These are phyloP conservation scores for Cyanistes caeruleus DNA, from an alignment of 2,113 vertebrate species.

Conservation along the genomic window DNA sequence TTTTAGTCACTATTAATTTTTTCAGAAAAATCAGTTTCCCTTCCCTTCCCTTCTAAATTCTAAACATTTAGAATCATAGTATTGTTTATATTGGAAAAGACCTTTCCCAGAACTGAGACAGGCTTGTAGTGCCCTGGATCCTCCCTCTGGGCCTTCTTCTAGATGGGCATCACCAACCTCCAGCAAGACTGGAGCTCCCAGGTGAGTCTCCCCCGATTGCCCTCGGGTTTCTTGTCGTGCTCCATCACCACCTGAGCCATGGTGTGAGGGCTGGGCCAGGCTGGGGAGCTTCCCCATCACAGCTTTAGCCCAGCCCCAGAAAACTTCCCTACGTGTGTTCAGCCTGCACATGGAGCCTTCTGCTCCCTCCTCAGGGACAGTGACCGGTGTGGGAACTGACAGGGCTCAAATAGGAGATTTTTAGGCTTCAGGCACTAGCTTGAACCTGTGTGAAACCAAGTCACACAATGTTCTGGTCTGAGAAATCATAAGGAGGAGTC, in stretches of 20 bases:
- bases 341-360: not conserved
- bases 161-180: not conserved
- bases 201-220: too few species aligned
- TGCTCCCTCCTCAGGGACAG: not conserved
- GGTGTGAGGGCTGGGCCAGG: accelerated
- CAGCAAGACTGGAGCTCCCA: not conserved
- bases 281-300: not conserved
- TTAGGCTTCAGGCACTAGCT: too few species aligned
- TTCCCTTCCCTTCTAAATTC: not conserved
- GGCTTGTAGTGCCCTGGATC: not conserved
- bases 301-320: not conserved
- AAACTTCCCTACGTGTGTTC: too few species aligned
- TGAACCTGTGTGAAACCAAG: too few species aligned
- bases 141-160: not conserved
- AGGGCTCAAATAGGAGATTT: too few species aligned
- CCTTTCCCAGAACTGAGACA: not conserved
- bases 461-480: too few species aligned
- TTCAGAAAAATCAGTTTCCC: not conserved
- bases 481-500: too few species aligned
- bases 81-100: too few species aligned
- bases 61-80: not conserved
- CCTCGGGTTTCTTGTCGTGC: not conserved
- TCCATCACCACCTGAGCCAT: too few species aligned
- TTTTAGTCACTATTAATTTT: not conserved
- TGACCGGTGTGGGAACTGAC: not conserved